These are phyloP conservation scores for Mesodorylaimus sp. DNA, from an alignment of 2,888 invertebrate species.

Conservation along the genomic window DNA sequence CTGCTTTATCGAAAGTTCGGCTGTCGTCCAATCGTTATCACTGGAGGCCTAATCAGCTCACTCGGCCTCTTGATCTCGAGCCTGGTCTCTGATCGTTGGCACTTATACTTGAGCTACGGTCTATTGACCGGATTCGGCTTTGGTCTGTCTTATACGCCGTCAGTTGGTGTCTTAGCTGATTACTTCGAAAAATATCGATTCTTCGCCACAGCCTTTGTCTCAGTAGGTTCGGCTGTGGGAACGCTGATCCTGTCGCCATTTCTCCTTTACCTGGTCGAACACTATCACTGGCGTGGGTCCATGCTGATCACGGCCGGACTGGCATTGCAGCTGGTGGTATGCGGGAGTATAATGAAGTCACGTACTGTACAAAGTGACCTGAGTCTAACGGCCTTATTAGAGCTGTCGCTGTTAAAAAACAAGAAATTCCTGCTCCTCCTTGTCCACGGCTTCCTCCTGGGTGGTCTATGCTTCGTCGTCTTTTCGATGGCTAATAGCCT, in stretches of 20 bases:
- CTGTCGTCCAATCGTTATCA: neutral
- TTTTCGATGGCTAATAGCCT: neutral
- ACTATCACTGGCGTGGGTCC: slow-evolving; percentile 31
- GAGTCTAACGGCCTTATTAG: neutral
- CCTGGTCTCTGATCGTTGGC: slow-evolving; percentile 24
- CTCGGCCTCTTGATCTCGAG: slow-evolving; percentile 27
- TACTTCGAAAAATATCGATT: slow-evolving; percentile 32
- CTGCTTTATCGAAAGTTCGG: slow-evolving; percentile 5
- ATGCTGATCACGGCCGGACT: slow-evolving; percentile 24
- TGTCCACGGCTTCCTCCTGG: neutral
- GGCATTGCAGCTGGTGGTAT: neutral
- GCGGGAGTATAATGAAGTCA: neutral
- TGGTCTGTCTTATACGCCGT: slow-evolving; percentile 26
- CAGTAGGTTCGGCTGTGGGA: slow-evolving; percentile 32
- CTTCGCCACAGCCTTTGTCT: slow-evolving; percentile 31
- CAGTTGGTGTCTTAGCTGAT: slow-evolving; percentile 32
- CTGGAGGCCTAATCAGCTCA: slow-evolving; percentile 10
- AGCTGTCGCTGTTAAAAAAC: neutral
- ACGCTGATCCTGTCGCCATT: slow-evolving; percentile 29
- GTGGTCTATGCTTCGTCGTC: neutral
- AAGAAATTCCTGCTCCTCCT: neutral
- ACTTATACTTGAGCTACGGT: slow-evolving; percentile 31
- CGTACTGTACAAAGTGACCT: neutral
- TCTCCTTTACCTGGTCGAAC: slow-evolving; percentile 25
- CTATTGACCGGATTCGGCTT: slow-evolving; percentile 26